phyloP scores from a whole-genome alignment of 2,888 invertebrate species.

The Amphiduros pacificus region DNA sequence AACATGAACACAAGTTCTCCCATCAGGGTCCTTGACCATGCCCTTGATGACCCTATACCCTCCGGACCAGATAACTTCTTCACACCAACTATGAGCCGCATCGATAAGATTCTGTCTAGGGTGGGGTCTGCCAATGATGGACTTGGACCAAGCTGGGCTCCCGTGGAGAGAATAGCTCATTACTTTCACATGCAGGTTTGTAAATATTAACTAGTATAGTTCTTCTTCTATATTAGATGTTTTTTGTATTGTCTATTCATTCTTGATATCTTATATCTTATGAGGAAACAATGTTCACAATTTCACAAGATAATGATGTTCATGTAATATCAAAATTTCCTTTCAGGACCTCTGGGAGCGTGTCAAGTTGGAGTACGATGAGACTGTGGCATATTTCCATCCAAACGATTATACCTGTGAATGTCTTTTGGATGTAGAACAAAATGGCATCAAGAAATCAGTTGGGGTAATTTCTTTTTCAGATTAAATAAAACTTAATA shows the following conservation, averaged over 20 bases:
- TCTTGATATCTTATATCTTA: too few relatives aligned
- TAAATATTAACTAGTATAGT: too few relatives aligned
- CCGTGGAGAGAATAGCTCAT: slow-evolving; percentile 43
- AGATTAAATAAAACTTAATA: too few relatives aligned
- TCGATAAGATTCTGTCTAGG: slow-evolving; percentile 37
- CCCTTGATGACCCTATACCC: slow-evolving; percentile 14
- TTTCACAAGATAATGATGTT: too few relatives aligned
- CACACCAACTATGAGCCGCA: slow-evolving; percentile 37
- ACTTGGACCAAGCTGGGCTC: slow-evolving; percentile 44
- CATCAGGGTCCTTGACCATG: slow-evolving; percentile 4
- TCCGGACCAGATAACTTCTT: slow-evolving; percentile 34
- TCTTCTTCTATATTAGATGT: too few relatives aligned
- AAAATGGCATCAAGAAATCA: slow-evolving; percentile 40
- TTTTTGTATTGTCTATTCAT: too few relatives aligned
- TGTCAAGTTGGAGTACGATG: slow-evolving; percentile 19
- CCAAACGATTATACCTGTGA: slow-evolving; percentile 34
- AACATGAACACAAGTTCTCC: neutral
- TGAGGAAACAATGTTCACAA: too few relatives aligned
- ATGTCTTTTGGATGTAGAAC: slow-evolving; percentile 36
- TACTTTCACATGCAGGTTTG: slow-evolving; percentile 47
- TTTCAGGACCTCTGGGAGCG: slow-evolving; percentile 36
- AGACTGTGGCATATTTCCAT: slow-evolving; percentile 12
- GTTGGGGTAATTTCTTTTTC: too few relatives aligned
- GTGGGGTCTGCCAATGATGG: slow-evolving; percentile 41
- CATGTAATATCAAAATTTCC: too few relatives aligned